Conservation (phyloP, 2,113 vertebrate species). For the Aphelocoma coerulescens region DNA sequence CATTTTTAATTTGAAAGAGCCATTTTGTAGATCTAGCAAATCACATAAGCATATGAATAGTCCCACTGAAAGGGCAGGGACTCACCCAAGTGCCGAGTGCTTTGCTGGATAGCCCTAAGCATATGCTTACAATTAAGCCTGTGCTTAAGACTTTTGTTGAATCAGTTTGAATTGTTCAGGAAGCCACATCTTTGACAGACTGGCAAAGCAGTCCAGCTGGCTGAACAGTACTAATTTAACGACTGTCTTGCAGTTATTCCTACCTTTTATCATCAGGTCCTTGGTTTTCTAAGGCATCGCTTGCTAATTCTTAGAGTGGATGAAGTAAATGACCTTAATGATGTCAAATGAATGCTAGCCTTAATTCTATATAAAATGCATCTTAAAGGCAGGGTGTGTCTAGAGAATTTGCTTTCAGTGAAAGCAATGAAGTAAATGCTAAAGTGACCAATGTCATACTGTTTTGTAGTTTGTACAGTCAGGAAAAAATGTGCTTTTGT, state of each 20-base stretch:
- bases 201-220: constrained; percentile 9
- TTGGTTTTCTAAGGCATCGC: constrained; percentile 33
- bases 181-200: constrained; percentile 9
- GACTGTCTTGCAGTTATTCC: neutral
- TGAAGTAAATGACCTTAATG: constrained; percentile 62
- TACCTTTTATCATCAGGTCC: constrained; percentile 12
- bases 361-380: constrained; percentile 69
- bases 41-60: constrained; percentile 49
- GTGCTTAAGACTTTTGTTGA: constrained; percentile 36
- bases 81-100: neutral
- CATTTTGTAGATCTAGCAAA: constrained; percentile 11
- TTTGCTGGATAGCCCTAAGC: constrained; percentile 38
- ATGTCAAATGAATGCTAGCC: constrained; percentile 59
- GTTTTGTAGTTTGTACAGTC: constrained; percentile 78
- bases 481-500: constrained; percentile 74
- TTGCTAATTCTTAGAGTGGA: constrained; percentile 52
- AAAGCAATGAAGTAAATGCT: constrained; percentile 78
- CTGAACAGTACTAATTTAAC: neutral
- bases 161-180: constrained; percentile 24
- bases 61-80: neutral
- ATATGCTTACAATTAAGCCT: constrained; percentile 59
- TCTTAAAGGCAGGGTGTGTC: constrained; percentile 68
- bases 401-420: constrained; percentile 87
- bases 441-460: constrained; percentile 73
- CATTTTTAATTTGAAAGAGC: constrained; percentile 30